Evolutionary conservation across 2,797 vertebrate species (phyloP), one percentile per base, ranked within the genome.

Genomic region (Calcarius lapponicus): DNA sequence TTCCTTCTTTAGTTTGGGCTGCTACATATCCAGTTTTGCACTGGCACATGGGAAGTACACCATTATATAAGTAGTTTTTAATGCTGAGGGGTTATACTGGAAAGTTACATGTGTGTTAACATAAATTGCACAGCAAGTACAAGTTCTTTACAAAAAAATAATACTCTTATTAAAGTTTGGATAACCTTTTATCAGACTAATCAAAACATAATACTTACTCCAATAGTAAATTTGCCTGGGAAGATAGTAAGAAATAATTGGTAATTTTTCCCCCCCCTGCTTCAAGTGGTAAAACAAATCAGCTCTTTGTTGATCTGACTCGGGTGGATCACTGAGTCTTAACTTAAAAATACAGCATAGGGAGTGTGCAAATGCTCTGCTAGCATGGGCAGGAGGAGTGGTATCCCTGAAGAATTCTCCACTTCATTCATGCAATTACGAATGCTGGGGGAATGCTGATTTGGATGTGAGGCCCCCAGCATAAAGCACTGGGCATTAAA

Each of bases 391-490:
- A 50, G 73, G 80, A 93, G 64, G 57, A 64, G 53, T 79, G n/a
- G 58, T 86, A 61, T 80, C 40, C 40, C n/a, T 66, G 29, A 90
- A 90, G 73, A 90, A 95, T 95, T 95, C 86, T 86, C 94, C 82
- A 80, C 92, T 95, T 93, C 91, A 94, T 97, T 96, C 94, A 95
- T 91, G 92, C 94, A 82, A 81, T 97, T 97, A 94, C 16, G 14
- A 96, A 98, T 97, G 97, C 96, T 71, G 58, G 45, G 86, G 69
- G 98, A 98, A 98, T 98, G 97, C 97, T 97, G 97, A 98, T 98
- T 97, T 97, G 92, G 93, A 95, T 87, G 93, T 70, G 96, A 97
- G 97, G 92, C 95, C 84, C 38, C 94, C 92, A 88, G 97, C 95
- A 94, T 96, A 96, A 97, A 97, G 97, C 96, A 93, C 86, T 80